phyloP scores from a whole-genome alignment of 2,888 invertebrate genomes.

The Oscheius myriophilus region DNA sequence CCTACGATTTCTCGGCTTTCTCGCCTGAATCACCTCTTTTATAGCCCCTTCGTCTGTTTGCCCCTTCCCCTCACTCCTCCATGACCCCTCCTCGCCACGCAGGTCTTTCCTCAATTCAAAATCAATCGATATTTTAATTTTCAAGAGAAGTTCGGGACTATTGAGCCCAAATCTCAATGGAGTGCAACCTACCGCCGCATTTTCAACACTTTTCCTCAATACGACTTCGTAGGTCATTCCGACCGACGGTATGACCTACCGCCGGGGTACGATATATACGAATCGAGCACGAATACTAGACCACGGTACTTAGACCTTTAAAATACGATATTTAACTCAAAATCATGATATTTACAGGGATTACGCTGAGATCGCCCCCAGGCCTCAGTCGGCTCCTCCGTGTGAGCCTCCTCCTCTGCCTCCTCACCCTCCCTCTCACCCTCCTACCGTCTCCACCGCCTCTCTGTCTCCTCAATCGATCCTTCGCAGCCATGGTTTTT shows the following conservation, averaged over 20 bases:
- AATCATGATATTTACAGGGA: slow-evolving; percentile 1
- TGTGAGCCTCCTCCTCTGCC: slow-evolving; percentile 1
- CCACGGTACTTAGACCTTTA: background rate
- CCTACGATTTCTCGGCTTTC: no score
- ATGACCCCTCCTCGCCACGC: no score
- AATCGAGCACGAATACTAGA: background rate
- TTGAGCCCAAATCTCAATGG: slow-evolving; percentile 14
- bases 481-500: slow-evolving; percentile 16
- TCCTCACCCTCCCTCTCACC: background rate
- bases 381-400: background rate
- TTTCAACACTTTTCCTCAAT: slow-evolving; percentile 28
- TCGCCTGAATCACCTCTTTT: no score
- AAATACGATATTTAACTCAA: no score
- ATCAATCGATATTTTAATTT: no score
- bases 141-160: no score
- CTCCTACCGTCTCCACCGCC: slow-evolving; percentile 1
- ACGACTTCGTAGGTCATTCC: slow-evolving; percentile 11
- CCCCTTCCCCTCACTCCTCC: no score
- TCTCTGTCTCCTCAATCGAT: slow-evolving; percentile 19
- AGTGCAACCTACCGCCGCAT: slow-evolving; percentile 22
- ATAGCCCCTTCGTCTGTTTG: no score
- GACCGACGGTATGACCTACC: slow-evolving; percentile 15
- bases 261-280: slow-evolving; percentile 6
- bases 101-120: no score
- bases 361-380: slow-evolving; percentile 18